Conservation (phyloP, 2,113 vertebrate species). For the Plectropomus leopardus region DNA sequence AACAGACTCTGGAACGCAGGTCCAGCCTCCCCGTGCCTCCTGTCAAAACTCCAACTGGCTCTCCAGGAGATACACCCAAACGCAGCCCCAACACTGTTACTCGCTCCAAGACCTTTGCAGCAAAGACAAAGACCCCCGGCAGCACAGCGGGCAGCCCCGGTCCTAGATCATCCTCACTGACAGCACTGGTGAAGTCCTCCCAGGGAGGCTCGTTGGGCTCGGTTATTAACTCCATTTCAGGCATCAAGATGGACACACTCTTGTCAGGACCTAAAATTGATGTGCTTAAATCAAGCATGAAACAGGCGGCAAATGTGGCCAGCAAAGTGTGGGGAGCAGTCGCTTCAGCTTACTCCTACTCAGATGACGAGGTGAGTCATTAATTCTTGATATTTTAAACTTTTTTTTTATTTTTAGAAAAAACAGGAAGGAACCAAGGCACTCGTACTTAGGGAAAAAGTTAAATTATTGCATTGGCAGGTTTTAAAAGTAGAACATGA, state of each 20-base stretch:
- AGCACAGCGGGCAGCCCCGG: conserved; percentile 75
- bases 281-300: conserved; percentile 94
- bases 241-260: conserved; percentile 93
- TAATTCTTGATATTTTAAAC: background rate
- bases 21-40: conserved; percentile 91
- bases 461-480: too few relatives aligned
- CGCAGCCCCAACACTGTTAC: conserved; percentile 86
- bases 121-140: conserved; percentile 81
- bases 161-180: conserved; percentile 87
- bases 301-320: conserved; percentile 95
- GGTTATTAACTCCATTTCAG: conserved; percentile 93
- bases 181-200: conserved; percentile 89
- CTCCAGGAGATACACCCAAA: conserved; percentile 72
- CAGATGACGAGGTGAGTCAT: conserved; percentile 92
- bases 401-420: too few relatives aligned
- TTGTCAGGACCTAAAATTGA: conserved; percentile 96
- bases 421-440: too few relatives aligned
- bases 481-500: too few relatives aligned
- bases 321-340: conserved; percentile 96
- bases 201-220: conserved; percentile 92
- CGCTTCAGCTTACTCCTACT: conserved; percentile 91
- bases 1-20: conserved; percentile 86
- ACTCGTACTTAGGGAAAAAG: too few relatives aligned
- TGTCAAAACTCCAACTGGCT: conserved; percentile 64
- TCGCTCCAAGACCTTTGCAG: conserved; percentile 92